These are phyloP conservation scores for Polyergus mexicanus DNA, from an alignment of 1,140 invertebrate genomes.

Conservation along the genomic window DNA sequence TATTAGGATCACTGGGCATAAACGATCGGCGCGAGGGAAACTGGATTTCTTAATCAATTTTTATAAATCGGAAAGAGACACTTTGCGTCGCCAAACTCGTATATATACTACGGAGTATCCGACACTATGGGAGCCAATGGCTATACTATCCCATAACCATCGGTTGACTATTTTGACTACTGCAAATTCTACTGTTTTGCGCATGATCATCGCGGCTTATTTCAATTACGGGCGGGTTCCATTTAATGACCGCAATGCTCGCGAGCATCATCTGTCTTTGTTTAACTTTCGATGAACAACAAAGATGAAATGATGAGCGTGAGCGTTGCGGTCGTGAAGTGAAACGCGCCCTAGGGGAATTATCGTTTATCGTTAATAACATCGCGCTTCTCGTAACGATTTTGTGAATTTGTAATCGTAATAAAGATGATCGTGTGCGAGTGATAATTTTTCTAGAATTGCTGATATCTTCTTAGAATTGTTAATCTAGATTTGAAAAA, in stretches of 20 bases:
- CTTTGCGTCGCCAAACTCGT: background rate
- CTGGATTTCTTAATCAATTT: background rate
- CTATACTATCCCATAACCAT: constrained; percentile 40
- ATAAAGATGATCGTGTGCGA: background rate
- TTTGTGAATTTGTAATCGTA: background rate
- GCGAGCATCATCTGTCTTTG: too few relatives aligned
- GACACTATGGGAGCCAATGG: constrained; percentile 2
- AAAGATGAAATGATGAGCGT: too few relatives aligned
- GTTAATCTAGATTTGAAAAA: background rate
- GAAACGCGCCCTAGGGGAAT: background rate
- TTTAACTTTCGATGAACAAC: too few relatives aligned
- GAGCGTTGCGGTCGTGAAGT: too few relatives aligned
- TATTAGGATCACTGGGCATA: constrained; percentile 1
- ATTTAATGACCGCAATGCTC: too few relatives aligned
- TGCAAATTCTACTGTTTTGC: constrained; percentile 43
- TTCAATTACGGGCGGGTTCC: background rate
- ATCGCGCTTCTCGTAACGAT: background rate
- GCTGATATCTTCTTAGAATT: background rate
- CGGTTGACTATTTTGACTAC: constrained; percentile 49
- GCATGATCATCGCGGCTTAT: constrained; percentile 33
- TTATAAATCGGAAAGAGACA: too few relatives aligned
- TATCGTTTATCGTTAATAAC: background rate
- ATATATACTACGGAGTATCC: background rate
- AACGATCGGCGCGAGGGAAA: background rate
- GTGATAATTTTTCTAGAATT: background rate